phyloP scores from a whole-genome alignment of 2,113 vertebrate species.

The human region GRCh38 chr16:81883001-81883500 shows the following conservation, averaged over 20 bases:
- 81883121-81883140: neutral
- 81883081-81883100: neutral
- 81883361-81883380: neutral
- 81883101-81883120: neutral
- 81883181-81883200: neutral
- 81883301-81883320: slow-evolving; percentile 95
- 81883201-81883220: neutral
- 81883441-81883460: no score
- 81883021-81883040: neutral
- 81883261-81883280: slow-evolving; percentile 92
- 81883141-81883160: rapidly evolving
- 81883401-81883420: neutral
- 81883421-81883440: no score
- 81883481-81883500: rapidly evolving
- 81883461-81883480: neutral
- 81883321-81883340: slow-evolving; percentile 94
- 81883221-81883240: rapidly evolving
- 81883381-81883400: rapidly evolving
- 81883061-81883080: neutral
- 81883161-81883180: neutral
- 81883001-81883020: rapidly evolving
- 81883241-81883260: neutral
- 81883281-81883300: slow-evolving; percentile 90
- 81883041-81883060: rapidly evolving
- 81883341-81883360: slow-evolving; percentile 81